These are phyloP conservation scores for Seriola rivoliana DNA, from an alignment of 2,113 vertebrate genomes.

Conservation along the genomic window DNA sequence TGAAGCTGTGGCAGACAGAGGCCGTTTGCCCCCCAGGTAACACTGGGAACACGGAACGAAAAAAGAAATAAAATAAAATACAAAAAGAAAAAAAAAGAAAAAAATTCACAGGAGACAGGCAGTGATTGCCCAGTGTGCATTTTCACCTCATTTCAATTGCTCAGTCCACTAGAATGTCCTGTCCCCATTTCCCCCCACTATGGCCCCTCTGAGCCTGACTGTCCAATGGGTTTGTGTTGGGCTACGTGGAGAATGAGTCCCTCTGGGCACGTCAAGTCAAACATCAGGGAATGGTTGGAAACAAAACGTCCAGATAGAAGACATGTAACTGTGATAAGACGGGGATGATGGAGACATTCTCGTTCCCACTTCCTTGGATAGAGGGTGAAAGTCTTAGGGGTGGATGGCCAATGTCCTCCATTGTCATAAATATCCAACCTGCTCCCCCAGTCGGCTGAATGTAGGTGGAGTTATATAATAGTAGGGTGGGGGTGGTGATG, in stretches of 20 bases:
- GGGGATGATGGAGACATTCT: constrained; percentile 19
- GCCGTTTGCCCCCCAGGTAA: constrained; percentile 48
- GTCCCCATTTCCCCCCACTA: constrained; percentile 15
- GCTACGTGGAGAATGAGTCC: constrained; percentile 41
- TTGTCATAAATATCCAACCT: constrained; percentile 51
- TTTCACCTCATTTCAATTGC: constrained; percentile 55
- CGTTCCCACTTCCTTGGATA: constrained; percentile 35
- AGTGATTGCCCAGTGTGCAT: constrained; percentile 72
- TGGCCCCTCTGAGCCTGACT: constrained; percentile 38
- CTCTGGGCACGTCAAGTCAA: constrained; percentile 14
- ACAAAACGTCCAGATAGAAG: constrained; percentile 57
- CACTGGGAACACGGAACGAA: constrained; percentile 50
- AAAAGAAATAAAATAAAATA: constrained; percentile 33
- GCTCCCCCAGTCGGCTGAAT: constrained; percentile 42
- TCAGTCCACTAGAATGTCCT: constrained; percentile 68
- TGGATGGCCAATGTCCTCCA: constrained; percentile 63
- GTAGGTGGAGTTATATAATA: constrained; percentile 9
- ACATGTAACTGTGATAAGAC: constrained; percentile 13
- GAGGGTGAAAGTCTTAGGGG: constrained; percentile 55
- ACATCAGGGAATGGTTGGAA: constrained; percentile 54
- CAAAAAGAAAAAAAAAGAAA: constrained; percentile 25
- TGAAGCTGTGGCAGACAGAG: constrained; percentile 45
- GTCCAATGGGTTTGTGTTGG: constrained; percentile 58
- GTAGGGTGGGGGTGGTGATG: constrained; percentile 1
- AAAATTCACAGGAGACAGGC: constrained; percentile 75